Conservation (phyloP, 2,113 vertebrate species). For the Embiotoca jacksoni region DNA sequence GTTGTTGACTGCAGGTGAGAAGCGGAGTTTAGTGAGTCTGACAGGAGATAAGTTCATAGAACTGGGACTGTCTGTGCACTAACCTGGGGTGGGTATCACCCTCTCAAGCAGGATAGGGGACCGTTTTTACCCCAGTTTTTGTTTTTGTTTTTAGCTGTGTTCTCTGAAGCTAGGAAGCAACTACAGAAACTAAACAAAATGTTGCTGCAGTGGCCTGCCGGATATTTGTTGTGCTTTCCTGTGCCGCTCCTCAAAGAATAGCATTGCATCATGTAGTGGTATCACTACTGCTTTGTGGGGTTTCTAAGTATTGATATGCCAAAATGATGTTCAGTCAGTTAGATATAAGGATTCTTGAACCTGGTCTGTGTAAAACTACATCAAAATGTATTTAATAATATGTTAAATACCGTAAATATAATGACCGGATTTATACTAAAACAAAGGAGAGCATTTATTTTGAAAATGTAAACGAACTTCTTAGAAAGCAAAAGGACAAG, state of each 20-base stretch:
- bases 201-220: constrained; percentile 24
- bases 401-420: not conserved
- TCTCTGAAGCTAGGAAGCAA: constrained; percentile 47
- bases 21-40: constrained; percentile 34
- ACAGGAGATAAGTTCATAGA: constrained; percentile 19
- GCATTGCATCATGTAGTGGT: constrained; percentile 10
- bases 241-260: constrained; percentile 32
- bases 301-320: constrained; percentile 5
- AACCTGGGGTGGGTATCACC: constrained; percentile 9
- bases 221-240: constrained; percentile 39
- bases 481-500: not conserved
- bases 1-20: constrained; percentile 5
- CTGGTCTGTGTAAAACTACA: not conserved
- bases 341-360: not conserved
- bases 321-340: not conserved
- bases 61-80: constrained; percentile 27
- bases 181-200: constrained; percentile 34
- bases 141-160: constrained; percentile 20
- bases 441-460: not conserved
- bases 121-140: constrained; percentile 9
- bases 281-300: constrained; percentile 13
- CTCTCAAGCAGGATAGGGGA: not conserved
- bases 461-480: not conserved
- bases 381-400: too few relatives aligned
- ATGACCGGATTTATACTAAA: not conserved